phyloP scores from a whole-genome alignment of 2,113 vertebrate species.

The Laticauda laticaudata region DNA sequence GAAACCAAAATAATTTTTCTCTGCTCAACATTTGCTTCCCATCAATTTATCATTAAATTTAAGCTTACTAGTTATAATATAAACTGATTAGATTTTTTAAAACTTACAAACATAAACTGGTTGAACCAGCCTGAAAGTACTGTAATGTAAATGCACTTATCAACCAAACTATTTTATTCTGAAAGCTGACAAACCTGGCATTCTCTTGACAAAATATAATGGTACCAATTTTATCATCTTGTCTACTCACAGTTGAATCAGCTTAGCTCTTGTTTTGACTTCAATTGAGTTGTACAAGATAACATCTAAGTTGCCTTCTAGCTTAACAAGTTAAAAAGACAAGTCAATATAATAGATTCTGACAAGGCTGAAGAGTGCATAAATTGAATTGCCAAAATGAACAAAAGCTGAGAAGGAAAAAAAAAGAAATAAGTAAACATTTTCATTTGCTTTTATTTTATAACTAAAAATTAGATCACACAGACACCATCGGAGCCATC shows the following conservation, averaged over 20 bases:
- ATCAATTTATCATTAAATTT: not conserved
- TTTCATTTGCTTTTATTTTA: conserved; percentile 64
- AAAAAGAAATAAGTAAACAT: conserved; percentile 53
- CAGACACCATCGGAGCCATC: conserved; percentile 7
- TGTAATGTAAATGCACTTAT: conserved; percentile 35
- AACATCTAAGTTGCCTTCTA: conserved; percentile 51
- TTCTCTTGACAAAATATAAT: conserved; percentile 12
- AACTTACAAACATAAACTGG: not conserved
- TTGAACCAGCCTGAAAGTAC: conserved; percentile 41
- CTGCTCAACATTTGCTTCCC: not conserved
- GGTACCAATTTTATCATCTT: conserved; percentile 40
- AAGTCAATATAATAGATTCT: conserved; percentile 56
- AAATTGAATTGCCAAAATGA: conserved; percentile 62
- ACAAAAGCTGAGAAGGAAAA: conserved; percentile 41
- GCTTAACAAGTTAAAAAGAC: conserved; percentile 58
- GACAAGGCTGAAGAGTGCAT: conserved; percentile 61
- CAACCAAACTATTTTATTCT: conserved; percentile 32
- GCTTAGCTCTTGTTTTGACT: not conserved
- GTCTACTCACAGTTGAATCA: conserved; percentile 33
- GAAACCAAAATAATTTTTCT: not conserved
- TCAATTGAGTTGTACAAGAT: conserved; percentile 30
- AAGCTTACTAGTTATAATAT: conserved; percentile 14
- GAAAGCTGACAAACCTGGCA: conserved; percentile 52
- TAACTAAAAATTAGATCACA: conserved; percentile 49
- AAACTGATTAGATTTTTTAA: conserved; percentile 9